Conservation (phyloP, 2,113 vertebrate species). For the Athene noctua region DNA sequence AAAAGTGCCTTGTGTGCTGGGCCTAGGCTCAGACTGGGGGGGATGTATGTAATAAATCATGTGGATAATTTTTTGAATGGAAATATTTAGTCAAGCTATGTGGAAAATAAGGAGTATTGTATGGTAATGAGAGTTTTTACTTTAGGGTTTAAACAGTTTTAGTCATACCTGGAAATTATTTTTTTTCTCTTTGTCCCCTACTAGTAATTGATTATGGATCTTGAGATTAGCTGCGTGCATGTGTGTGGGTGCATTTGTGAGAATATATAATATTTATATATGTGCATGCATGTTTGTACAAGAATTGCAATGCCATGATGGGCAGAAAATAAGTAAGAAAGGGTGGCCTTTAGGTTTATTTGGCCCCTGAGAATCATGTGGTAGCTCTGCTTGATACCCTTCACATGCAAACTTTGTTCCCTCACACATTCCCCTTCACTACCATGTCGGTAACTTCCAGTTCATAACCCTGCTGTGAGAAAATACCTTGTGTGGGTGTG, state of each 20-base stretch:
- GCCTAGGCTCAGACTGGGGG: not conserved
- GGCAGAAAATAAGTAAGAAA: not conserved
- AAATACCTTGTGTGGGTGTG: not conserved
- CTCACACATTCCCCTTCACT: not conserved
- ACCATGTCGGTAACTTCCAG: not conserved
- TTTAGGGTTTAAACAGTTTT: not conserved
- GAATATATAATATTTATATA: not conserved
- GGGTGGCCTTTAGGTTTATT: not conserved
- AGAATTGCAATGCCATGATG: not conserved
- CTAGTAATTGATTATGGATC: not conserved
- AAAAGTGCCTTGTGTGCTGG: not conserved
- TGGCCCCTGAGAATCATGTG: not conserved
- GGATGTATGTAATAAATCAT: not conserved
- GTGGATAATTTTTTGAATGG: not conserved
- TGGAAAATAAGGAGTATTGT: not conserved
- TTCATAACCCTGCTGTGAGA: not conserved
- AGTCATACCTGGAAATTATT: not conserved
- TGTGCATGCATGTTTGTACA: accelerated
- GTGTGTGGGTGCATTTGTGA: not conserved
- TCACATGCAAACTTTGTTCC: not conserved
- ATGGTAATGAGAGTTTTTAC: not conserved
- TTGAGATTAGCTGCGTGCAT: not conserved
- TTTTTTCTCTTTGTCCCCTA: not conserved
- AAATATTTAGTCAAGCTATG: not conserved
- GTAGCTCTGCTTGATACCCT: not conserved